phyloP scores from a whole-genome alignment of 2,113 vertebrate species.

The Oryzias celebensis region DNA sequence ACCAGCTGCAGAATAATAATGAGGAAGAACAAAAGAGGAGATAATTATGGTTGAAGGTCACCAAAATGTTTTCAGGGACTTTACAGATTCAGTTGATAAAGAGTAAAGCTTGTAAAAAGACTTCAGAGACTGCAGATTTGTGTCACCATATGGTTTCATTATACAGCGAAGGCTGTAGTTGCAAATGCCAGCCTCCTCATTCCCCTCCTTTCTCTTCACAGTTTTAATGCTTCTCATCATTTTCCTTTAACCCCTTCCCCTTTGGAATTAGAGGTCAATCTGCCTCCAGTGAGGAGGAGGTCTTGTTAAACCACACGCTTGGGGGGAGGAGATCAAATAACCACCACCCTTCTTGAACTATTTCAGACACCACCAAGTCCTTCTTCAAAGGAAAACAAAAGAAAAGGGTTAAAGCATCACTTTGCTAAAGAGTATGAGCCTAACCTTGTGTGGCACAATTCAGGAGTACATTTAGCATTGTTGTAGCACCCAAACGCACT shows the following conservation, averaged over 20 bases:
- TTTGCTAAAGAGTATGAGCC: conserved; percentile 53
- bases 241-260: conserved; percentile 66
- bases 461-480: conserved; percentile 9
- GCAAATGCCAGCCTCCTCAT: conserved; percentile 32
- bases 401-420: conserved; percentile 50
- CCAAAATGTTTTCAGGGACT: conserved; percentile 63
- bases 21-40: conserved; percentile 37
- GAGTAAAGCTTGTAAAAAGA: conserved; percentile 72
- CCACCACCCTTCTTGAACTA: conserved; percentile 56
- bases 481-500: conserved; percentile 4
- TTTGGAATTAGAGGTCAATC: conserved; percentile 71
- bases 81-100: conserved; percentile 69
- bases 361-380: conserved; percentile 52
- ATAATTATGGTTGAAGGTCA: conserved; percentile 66
- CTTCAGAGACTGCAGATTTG: conserved; percentile 71
- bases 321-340: conserved; percentile 71
- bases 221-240: conserved; percentile 64
- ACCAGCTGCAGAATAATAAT: conserved; percentile 35
- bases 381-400: conserved; percentile 43
- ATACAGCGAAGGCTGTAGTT: conserved; percentile 52
- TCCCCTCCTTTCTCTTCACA: conserved; percentile 32
- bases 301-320: conserved; percentile 61
- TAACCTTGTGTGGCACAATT: conserved; percentile 25
- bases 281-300: conserved; percentile 61
- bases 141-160: conserved; percentile 74